These are phyloP conservation scores for Mycalesis mineus DNA, from an alignment of 2,888 invertebrate genomes.

Conservation along the genomic window DNA sequence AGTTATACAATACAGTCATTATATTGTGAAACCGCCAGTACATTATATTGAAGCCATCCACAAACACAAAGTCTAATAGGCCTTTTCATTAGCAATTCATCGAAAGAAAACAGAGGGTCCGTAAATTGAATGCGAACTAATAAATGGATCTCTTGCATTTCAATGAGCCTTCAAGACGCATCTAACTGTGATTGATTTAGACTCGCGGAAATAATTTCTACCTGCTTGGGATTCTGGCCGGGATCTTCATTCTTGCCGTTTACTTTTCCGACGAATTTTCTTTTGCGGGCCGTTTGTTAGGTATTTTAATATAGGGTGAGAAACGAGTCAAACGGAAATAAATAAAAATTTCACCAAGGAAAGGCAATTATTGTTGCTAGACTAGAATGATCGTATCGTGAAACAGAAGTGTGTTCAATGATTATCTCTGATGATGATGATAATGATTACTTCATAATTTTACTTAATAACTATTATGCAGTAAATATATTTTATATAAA, in stretches of 20 bases:
- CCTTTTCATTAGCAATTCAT: slow-evolving; percentile 35
- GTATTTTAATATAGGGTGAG: background rate
- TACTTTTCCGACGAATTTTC: slow-evolving; percentile 48
- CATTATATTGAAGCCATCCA: background rate
- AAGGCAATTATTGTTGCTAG: no score
- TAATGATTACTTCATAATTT: no score
- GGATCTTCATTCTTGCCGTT: slow-evolving; percentile 45
- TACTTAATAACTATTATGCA: no score
- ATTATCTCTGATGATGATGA: no score
- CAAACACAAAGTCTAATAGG: slow-evolving; percentile 23
- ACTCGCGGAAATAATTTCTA: slow-evolving; percentile 57
- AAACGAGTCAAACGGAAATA: no score
- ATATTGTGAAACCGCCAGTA: no score
- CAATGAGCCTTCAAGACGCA: slow-evolving; percentile 40
- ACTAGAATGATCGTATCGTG: no score
- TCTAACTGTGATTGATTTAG: slow-evolving; percentile 61
- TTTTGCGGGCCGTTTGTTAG: slow-evolving; percentile 35
- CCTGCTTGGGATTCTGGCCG: slow-evolving; percentile 54
- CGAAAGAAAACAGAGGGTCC: slow-evolving; percentile 46
- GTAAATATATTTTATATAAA: no score
- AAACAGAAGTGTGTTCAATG: no score
- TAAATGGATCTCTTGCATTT: slow-evolving; percentile 58
- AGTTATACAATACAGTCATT: no score
- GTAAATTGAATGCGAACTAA: slow-evolving; percentile 63
- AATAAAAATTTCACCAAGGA: no score